Evolutionary conservation across 2,113 vertebrate genomes (phyloP).

Genomic region (Stictonetta naevosa): DNA sequence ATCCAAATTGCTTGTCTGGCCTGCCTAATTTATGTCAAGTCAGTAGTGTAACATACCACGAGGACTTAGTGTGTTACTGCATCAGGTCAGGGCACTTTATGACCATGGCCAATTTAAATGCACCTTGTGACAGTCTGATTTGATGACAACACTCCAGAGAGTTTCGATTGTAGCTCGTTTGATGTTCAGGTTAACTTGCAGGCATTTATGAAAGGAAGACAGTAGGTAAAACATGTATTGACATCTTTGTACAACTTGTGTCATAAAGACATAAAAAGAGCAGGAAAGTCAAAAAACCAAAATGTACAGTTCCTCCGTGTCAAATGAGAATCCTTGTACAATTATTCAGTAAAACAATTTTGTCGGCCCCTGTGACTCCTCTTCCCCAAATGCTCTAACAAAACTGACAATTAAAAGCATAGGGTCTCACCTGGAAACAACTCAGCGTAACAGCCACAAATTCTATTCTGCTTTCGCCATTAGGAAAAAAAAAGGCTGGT

Average conservation of each 20-base stretch:
- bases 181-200: background rate
- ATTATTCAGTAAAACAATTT: background rate
- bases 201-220: background rate
- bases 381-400: background rate
- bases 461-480: background rate
- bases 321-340: background rate
- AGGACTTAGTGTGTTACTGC: fast-evolving
- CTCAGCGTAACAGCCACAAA: background rate
- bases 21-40: background rate
- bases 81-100: background rate
- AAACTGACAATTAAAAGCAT: background rate
- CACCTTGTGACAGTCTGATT: background rate
- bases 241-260: background rate
- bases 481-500: background rate
- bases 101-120: background rate
- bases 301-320: background rate
- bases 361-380: background rate
- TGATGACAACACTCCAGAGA: background rate
- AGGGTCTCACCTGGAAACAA: background rate
- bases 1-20: background rate
- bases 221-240: background rate
- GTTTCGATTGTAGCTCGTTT: background rate
- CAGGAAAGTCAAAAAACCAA: background rate
- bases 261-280: background rate
- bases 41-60: fast-evolving